Evolutionary conservation across 2,113 vertebrate genomes (phyloP), one percentile per base, ranked within the genome.

Genomic region (Morone chrysops): DNA sequence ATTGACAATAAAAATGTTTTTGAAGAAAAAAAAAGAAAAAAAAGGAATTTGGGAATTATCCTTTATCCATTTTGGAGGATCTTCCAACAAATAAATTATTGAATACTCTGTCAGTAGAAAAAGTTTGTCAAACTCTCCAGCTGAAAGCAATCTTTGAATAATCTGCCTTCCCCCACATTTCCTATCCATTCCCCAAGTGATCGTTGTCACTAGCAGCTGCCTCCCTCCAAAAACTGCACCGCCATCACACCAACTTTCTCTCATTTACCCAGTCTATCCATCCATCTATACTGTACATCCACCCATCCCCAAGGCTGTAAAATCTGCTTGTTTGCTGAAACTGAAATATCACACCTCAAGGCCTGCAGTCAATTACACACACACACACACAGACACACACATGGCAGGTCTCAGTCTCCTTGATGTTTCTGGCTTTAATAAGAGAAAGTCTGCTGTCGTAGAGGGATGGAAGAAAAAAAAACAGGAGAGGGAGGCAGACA

Each of bases 311-410:
- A 47, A 71, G 77, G 70, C 47, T 66, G 41, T 70, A 75, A 62
- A 87, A 83, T 78, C 51, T 73, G 89, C 59, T 70, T 86, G 65
- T 89, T 89, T 90, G 80, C 75, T 75, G 72, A 86, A 85, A 86
- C 57, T 48, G n/a, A 75, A 83, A 83, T 77, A 83, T 89, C 67
- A 57, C 78, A 80, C 57, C 77, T 47, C 14, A 41, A 69, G 86
- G 63, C 73, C 41, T 51, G 48, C 59, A 65, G 3, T 84, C 68
- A 74, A 72, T 74, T 88, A 69, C 69, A 54, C 38, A 72, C 63
- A 62, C 63, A 81, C 82, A 82, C 80, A 41, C 53, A 60, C 45
- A 74, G 25, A 74, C 59, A 63, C 63, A 81, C 82, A 85, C 80
- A 78, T 78, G 85, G 76, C 87, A 87, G 77, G 70, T 87, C 75